Base-by-base conservation (phyloP, 2,888 invertebrate genomes). In the Cantharis rufa region DNA sequence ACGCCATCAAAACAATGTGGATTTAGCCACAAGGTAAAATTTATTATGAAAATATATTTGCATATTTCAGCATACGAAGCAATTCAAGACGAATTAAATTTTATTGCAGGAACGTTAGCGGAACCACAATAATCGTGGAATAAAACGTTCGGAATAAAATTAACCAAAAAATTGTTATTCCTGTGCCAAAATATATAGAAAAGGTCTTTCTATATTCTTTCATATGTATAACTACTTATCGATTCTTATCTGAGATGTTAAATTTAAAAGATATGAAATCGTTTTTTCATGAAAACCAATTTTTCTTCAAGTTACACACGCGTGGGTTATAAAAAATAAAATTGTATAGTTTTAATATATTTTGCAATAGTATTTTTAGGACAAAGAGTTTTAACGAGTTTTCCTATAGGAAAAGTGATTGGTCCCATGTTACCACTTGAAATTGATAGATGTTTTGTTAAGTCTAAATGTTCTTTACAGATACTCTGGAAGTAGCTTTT, bases 381-480 rank as follows among this genome's bases (percentile, higher is more conserved):
- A 79, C 80, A 78, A 78, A 79, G 80, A 80, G 71, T 74, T 74
- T 70, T 79, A 80, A 79, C 79, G 79, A 80, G 79, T 74, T 79
- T 77, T 77, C 70, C 70, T 77, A 75, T 77, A 77, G 77, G 80
- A 78, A 80, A 80, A 79, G 74, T 79, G 80, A 80, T 80, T 80
- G 79, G 77, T 78, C 78, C 74, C 78, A 72, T 80, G 80, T 79
- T 79, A 79, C 76, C 72, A 75, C 76, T 77, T 79, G 78, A 78
- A 76, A 78, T 72, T 78, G 80, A 80, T 79, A 77, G 79, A 79
- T 79, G 79, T 77, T 79, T 79, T 78, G 80, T 78, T 80, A 78
- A 74, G 70, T 70, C 72, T 75, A 21, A 70, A 77, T 72, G 71
- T 77, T 77, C 77, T 77, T 75, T 72, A 69, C 16, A 28, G 77